Percentiles rank a stretch among this genome's conserved stretches.
phyloP scores from a whole-genome alignment of 2,888 invertebrate genomes.

The Caenorhabditis afra region DNA sequence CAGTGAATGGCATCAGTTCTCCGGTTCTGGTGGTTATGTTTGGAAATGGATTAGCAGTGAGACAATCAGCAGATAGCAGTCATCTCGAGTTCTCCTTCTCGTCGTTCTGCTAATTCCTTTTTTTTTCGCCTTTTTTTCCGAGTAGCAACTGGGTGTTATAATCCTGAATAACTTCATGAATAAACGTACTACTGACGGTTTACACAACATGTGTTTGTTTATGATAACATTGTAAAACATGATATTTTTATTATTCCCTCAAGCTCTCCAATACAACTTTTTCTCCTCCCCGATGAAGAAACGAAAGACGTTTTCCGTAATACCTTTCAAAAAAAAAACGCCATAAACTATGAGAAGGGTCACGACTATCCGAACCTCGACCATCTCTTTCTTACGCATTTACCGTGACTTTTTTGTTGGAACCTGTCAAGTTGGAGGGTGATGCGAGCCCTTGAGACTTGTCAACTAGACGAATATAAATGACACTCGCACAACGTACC shows the following conservation, averaged over 20 bases:
- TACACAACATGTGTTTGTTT: constrained; percentile 42
- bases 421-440: constrained; percentile 16
- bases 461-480: constrained; percentile 42
- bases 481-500: constrained; percentile 22
- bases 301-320: constrained; percentile 27
- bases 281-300: constrained; percentile 8
- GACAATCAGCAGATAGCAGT: too few species aligned
- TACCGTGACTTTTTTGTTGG: constrained; percentile 15
- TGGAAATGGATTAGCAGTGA: too few species aligned
- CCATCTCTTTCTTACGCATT: constrained; percentile 5
- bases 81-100: too few species aligned
- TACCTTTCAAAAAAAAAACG: constrained; percentile 48
- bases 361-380: constrained; percentile 29
- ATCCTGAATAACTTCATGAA: constrained; percentile 10
- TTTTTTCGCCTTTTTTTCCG: too few species aligned
- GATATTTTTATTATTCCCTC: constrained; percentile 6
- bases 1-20: too few species aligned
- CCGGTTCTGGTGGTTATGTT: too few species aligned
- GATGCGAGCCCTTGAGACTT: constrained; percentile 11
- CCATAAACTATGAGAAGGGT: constrained; percentile 54
- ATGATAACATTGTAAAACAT: constrained; percentile 31
- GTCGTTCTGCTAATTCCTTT: too few species aligned
- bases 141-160: too few species aligned
- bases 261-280: background rate
- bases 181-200: constrained; percentile 33